A percentile compares a stretch with the other conserved stretches of the same genome.
Evolutionary conservation across 2,888 invertebrate genomes (phyloP).

Genomic region (Pammene fasciana): DNA sequence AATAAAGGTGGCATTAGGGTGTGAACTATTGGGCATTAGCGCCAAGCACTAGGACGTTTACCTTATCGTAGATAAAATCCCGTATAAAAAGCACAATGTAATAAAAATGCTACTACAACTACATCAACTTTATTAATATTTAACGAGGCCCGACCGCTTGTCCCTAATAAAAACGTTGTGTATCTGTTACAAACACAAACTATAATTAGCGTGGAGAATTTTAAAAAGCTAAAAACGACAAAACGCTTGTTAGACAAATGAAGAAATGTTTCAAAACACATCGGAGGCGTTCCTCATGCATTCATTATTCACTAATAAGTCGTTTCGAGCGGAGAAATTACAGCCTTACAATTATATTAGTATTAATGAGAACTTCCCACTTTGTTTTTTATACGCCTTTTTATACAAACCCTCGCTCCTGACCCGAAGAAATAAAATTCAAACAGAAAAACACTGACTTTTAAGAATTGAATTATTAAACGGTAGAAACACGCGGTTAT

Average conservation of each 20-base stretch:
- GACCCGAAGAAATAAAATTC: slow-evolving; percentile 19
- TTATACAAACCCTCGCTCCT: slow-evolving; percentile 23
- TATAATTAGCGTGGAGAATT: slow-evolving; percentile 69
- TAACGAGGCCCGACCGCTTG: slow-evolving; percentile 12
- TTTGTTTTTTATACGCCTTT: slow-evolving; percentile 62
- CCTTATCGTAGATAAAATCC: not conserved
- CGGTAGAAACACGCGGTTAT: slow-evolving; percentile 56
- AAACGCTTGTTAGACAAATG: slow-evolving; percentile 69
- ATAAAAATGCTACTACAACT: not conserved
- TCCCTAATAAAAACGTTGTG: slow-evolving; percentile 29
- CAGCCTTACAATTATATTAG: slow-evolving; percentile 78
- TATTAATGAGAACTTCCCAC: slow-evolving; percentile 74
- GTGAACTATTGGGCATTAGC: too few species aligned
- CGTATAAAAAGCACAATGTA: not conserved
- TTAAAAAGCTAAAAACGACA: slow-evolving; percentile 58
- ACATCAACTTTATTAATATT: slow-evolving; percentile 19
- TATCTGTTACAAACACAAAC: slow-evolving; percentile 52
- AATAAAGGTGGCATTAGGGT: too few species aligned
- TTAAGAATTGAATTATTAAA: slow-evolving; percentile 35
- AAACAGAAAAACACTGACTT: slow-evolving; percentile 35
- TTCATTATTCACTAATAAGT: slow-evolving; percentile 81
- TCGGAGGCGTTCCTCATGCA: slow-evolving; percentile 75
- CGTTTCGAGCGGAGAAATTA: slow-evolving; percentile 78
- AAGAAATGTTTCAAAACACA: slow-evolving; percentile 72
- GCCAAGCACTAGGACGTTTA: too few species aligned